Evolutionary conservation across 2,113 vertebrate species (phyloP).

Genomic region (Podiceps cristatus): DNA sequence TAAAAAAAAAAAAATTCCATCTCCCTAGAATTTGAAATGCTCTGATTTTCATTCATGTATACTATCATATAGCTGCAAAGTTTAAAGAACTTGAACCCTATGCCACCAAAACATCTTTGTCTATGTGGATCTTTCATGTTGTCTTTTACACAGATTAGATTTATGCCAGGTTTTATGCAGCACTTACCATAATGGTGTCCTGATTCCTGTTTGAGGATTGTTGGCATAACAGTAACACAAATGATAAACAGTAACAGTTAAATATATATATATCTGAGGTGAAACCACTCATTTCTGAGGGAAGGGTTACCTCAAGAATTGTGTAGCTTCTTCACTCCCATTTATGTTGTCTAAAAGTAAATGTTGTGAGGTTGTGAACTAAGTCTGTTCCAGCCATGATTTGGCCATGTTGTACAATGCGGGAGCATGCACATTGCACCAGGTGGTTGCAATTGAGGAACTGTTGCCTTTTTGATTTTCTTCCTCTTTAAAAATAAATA

Average conservation of each 20-base stretch:
- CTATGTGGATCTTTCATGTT: background rate
- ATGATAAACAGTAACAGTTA: background rate
- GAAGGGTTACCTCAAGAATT: background rate
- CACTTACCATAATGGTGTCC: too few species aligned
- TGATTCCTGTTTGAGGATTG: background rate
- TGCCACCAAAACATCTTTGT: background rate
- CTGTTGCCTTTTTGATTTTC: background rate
- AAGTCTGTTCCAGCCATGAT: background rate
- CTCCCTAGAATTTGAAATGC: background rate
- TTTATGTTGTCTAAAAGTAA: background rate
- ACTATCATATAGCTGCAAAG: background rate
- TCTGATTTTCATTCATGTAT: background rate
- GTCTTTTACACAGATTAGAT: background rate
- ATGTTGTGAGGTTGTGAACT: background rate
- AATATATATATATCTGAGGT: background rate
- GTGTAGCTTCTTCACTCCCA: background rate
- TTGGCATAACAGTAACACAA: background rate
- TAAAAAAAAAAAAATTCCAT: background rate
- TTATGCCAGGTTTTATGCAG: background rate
- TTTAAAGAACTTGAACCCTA: background rate
- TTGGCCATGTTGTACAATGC: background rate
- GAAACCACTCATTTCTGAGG: background rate
- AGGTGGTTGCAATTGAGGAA: background rate
- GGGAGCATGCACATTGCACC: rapidly evolving
- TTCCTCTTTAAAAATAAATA: background rate